A percentile compares a stretch with the other conserved stretches of the same genome.
phyloP scores from a whole-genome alignment of 2,113 vertebrate genomes.

The Ophiodon elongatus region DNA sequence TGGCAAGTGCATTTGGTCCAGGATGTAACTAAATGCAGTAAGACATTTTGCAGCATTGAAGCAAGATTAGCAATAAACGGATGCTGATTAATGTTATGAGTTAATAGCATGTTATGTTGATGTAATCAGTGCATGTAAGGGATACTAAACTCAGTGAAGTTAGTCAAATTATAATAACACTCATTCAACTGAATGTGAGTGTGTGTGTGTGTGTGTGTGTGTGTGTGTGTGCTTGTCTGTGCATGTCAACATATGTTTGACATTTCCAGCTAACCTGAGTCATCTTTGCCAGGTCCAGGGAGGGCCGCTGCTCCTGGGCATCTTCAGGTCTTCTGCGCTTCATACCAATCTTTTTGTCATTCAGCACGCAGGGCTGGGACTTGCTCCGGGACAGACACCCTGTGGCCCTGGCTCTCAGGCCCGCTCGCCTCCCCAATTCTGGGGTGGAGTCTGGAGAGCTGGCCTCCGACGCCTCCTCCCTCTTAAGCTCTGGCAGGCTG shows the following conservation, averaged over 20 bases:
- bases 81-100: constrained; percentile 29
- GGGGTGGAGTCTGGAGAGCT: constrained; percentile 91
- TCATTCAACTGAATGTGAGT: constrained; percentile 7
- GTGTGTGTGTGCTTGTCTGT: constrained; percentile 38
- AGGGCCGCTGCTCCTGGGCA: constrained; percentile 89
- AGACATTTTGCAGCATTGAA: constrained; percentile 34
- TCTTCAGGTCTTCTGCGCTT: constrained; percentile 91
- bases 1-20: constrained; percentile 25
- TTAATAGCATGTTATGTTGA: not conserved
- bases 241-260: constrained; percentile 27
- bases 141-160: constrained; percentile 39
- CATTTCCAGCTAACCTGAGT: constrained; percentile 88
- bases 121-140: constrained; percentile 35
- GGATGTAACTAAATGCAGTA: constrained; percentile 33
- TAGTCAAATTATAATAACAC: constrained; percentile 9
- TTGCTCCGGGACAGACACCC: constrained; percentile 88
- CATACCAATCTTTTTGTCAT: constrained; percentile 90
- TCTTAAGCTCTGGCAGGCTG: constrained; percentile 85
- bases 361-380: constrained; percentile 93
- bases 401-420: constrained; percentile 44
- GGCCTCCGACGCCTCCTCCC: constrained; percentile 81
- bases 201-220: constrained; percentile 35
- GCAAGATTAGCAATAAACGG: constrained; percentile 31
- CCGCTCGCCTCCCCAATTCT: constrained; percentile 84
- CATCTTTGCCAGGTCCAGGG: constrained; percentile 94